Evolutionary conservation across 2,797 vertebrate genomes (phyloP), one percentile per base, ranked within the genome.

Genomic region (Diplodus sargus): DNA sequence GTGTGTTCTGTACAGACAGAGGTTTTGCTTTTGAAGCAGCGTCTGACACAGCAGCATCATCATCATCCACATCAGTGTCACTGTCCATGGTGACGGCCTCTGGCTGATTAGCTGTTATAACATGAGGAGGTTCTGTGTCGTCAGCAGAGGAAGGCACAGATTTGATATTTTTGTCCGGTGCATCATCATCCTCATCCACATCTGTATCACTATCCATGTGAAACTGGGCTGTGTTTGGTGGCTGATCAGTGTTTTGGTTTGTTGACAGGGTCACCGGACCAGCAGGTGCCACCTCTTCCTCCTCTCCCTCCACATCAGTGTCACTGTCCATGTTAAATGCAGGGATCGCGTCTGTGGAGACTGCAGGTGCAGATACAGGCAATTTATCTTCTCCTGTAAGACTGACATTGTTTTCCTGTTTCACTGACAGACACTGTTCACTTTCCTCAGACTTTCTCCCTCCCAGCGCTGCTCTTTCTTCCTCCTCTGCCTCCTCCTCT

Each of bases 11-110:
- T 70, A 42, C 47, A 9, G 62, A 76, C 2, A 25, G 8, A 4
- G 78, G 61, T 79, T 86, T 80, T 48, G 64, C 56, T 64, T 82
- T 42, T 70, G 79, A 54, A 51, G 74, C 80, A n/a, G 65, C 28
- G 1, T 79, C 80, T 62, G 84, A 82, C 70, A 83, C 61, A n/a
- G 60, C 58, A 16, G 20, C 83, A 4, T 93, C 84, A 5, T 94
- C 93, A 28, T 94, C 93, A 18, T 95, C 95, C 11, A 93, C 88
- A 62, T 96, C 95, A 47, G 95, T 95, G 89, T 96, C 95, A 67
- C 95, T 96, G 88, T 95, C 93, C 51, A 93, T 34, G 15, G 81
- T 78, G 74, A 95, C 72, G 51, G 48, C 85, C 23, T 85, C 76
- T 49, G 81, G 75, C 58, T 81, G 81, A 71, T 78, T 18, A 45